Evolutionary conservation across 92 coral and sea anemone genomes (phyloP).

Genomic region (Epizoanthus scotinus): DNA sequence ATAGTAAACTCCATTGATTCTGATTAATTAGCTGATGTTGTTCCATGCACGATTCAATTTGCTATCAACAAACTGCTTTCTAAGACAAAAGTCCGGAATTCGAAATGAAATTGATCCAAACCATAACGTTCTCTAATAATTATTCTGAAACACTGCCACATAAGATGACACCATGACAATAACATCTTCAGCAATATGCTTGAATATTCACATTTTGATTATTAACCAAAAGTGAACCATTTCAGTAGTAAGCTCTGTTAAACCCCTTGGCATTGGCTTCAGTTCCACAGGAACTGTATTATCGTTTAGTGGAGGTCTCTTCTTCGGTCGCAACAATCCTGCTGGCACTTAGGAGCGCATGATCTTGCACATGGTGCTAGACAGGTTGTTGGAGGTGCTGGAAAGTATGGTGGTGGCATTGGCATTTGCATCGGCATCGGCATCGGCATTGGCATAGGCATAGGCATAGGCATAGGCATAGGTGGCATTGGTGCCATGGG

Average conservation of each 20-base stretch:
- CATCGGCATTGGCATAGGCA: constrained; percentile 49
- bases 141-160: too few species aligned
- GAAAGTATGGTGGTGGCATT: background rate
- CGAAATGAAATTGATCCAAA: too few species aligned
- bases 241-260: background rate
- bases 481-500: constrained; percentile 44
- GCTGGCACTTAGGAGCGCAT: constrained; percentile 84
- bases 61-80: too few species aligned
- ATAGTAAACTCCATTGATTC: background rate
- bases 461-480: constrained; percentile 51
- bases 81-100: too few species aligned
- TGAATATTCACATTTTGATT: too few species aligned
- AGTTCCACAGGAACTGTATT: background rate
- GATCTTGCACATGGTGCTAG: constrained; percentile 89
- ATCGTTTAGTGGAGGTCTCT: constrained; percentile 31
- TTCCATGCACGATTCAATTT: too few species aligned
- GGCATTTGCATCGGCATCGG: constrained; percentile 61
- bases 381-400: constrained; percentile 59
- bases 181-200: too few species aligned
- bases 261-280: background rate
- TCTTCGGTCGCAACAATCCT: constrained; percentile 89
- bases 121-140: too few species aligned
- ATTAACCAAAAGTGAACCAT: too few species aligned
- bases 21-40: too few species aligned
- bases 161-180: too few species aligned